A percentile compares a stretch with the other conserved stretches of the same genome.
Evolutionary conservation across 1,140 invertebrate genomes (phyloP).

Genomic region (Leptopilina boulardi): DNA sequence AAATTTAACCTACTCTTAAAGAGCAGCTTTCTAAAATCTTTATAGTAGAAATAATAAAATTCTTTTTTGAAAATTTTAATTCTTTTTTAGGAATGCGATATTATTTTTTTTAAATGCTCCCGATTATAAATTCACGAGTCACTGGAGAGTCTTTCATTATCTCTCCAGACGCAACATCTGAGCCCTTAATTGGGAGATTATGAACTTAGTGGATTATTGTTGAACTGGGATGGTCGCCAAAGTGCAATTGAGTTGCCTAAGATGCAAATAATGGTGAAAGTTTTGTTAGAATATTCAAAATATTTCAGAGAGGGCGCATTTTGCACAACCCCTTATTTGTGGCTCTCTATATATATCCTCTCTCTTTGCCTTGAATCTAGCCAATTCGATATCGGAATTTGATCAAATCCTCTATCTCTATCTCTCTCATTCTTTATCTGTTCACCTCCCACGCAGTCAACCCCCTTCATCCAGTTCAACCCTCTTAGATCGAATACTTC

Average conservation of each 20-base stretch:
- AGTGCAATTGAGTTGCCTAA: slow-evolving; percentile 31
- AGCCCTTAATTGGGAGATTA: slow-evolving; percentile 2
- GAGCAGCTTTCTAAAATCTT: too few relatives aligned
- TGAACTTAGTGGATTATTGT: slow-evolving; percentile 5
- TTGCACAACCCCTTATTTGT: slow-evolving; percentile 44
- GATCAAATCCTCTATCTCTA: slow-evolving; percentile 68
- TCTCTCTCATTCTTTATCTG: slow-evolving; percentile 41
- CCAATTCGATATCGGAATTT: slow-evolving; percentile 74
- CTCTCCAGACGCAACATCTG: not conserved
- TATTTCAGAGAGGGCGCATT: slow-evolving; percentile 44
- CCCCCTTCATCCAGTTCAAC: slow-evolving; percentile 44
- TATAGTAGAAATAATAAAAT: too few relatives aligned
- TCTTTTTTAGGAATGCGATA: too few relatives aligned
- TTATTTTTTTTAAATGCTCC: too few relatives aligned
- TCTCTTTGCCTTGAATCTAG: slow-evolving; percentile 48
- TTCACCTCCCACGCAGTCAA: slow-evolving; percentile 1
- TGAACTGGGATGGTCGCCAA: slow-evolving; percentile 6
- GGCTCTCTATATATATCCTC: not conserved
- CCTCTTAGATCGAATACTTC: slow-evolving; percentile 72
- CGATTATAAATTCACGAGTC: not conserved
- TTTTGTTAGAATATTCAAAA: slow-evolving; percentile 57
- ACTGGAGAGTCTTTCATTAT: not conserved
- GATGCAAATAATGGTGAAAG: slow-evolving; percentile 58
- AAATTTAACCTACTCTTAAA: too few relatives aligned
- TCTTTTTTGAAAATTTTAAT: too few relatives aligned